Conservation (phyloP, 1,140 invertebrate species). For the Calephelis nemesis region DNA sequence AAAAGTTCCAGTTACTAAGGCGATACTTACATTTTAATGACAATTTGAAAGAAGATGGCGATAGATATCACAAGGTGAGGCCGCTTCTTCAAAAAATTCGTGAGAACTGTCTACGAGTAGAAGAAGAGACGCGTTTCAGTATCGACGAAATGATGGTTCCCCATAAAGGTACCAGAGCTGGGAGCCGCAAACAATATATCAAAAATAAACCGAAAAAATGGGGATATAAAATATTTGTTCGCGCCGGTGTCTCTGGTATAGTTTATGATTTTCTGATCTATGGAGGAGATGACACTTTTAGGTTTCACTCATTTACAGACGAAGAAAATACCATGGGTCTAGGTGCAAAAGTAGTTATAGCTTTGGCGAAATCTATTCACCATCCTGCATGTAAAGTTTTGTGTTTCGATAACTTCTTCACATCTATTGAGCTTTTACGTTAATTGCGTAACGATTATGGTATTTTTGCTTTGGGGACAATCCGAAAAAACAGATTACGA, state of each 20-base stretch:
- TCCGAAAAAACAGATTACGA: background rate
- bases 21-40: no score
- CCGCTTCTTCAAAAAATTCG: background rate
- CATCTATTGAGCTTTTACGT: background rate
- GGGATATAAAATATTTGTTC: conserved; percentile 59
- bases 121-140: conserved; percentile 19
- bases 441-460: conserved; percentile 1
- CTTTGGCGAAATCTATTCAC: conserved; percentile 31
- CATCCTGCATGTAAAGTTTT: background rate
- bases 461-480: conserved; percentile 11
- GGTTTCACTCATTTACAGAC: conserved; percentile 26
- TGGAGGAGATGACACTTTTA: conserved; percentile 37
- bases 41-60: no score
- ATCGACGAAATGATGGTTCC: conserved; percentile 72
- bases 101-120: background rate
- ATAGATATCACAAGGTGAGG: background rate
- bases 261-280: conserved; percentile 63
- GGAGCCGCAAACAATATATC: conserved; percentile 40
- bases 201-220: conserved; percentile 34
- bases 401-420: background rate
- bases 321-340: conserved; percentile 35
- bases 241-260: conserved; percentile 48
- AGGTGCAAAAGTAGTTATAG: conserved; percentile 36
- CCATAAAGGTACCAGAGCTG: conserved; percentile 67
- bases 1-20: no score